Base-by-base conservation (phyloP, 2,888 invertebrate genomes). In the Drosophila demipolita region DNA sequence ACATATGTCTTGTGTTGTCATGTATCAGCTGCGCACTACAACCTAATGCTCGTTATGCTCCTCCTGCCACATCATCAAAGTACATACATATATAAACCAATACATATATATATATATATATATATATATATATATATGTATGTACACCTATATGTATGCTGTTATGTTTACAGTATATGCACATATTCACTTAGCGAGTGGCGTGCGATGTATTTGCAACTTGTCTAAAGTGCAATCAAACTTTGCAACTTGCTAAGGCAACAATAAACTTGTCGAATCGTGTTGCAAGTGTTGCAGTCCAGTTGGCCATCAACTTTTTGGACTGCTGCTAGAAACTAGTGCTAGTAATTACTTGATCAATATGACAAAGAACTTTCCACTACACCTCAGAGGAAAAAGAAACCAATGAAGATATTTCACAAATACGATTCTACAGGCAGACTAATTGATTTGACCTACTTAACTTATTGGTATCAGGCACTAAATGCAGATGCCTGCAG, bases 31-130 rank as follows among this genome's bases (percentile, higher is more conserved):
- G 78, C 40, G 26, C 67, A 61, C 49, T 69, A 67, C 73, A 75
- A 76, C 79, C 75, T 76, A 73, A 79, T 67, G 80, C 75, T 85
- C 75, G 80, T 82, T 82, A 79, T 79, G 70, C 54, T 78, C 23
- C 50, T 38, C 35, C 36, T 32, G 32, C 55, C 62, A 29, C 35
- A 48, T 15, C 48, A 29, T 23, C 20, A 33, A 53, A 48, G 23
- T 33, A 50, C 59, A 54, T 33, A 42, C 50, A 61, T 32, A 32
- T 36, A 62, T 54, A 62, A 53, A 42, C 45, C 40, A 40, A 42
- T 50, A 55, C 40, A 38, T 38, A 38, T 38, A n/a, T 9, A 17
- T 42, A 38, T 11, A 17, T 32, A 33, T 5, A n/a, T n/a, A 42
- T 50, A 55, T 36, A 38, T 38, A 38, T 38, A n/a, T 9, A 17